A percentile compares a stretch with the other conserved stretches of the same genome.
Conservation (phyloP, 1,140 invertebrate species). For the Muscidifurax raptorellus region DNA sequence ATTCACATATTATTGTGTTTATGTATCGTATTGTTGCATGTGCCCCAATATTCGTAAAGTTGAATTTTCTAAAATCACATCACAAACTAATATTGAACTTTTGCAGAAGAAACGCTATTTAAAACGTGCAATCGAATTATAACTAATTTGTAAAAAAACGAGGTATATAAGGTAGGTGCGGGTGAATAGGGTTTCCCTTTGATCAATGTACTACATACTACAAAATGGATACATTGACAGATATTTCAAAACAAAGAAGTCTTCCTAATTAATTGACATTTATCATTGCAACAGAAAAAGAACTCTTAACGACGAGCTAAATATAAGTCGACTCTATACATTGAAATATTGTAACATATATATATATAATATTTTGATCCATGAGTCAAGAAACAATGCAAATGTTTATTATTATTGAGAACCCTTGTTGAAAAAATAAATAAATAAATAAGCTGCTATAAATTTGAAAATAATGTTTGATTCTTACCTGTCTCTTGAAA, state of each 20-base stretch:
- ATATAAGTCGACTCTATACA: neutral
- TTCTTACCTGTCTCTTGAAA: constrained; percentile 46
- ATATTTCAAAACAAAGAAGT: neutral
- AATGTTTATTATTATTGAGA: too few relatives aligned
- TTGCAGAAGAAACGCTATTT: neutral
- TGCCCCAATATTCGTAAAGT: neutral
- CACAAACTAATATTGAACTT: neutral
- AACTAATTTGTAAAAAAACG: neutral
- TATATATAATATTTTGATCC: too few relatives aligned
- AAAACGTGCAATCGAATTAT: neutral
- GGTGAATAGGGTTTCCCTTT: neutral
- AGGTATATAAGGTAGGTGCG: neutral
- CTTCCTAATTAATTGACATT: neutral
- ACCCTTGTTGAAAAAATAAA: neutral
- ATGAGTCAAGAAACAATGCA: too few relatives aligned
- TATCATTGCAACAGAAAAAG: neutral
- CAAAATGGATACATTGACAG: neutral
- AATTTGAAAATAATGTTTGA: neutral
- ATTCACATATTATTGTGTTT: neutral
- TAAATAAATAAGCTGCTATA: neutral
- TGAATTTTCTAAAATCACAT: neutral
- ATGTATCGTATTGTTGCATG: neutral
- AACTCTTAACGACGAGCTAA: neutral
- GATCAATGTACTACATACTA: neutral
- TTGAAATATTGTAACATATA: neutral